A percentile compares a stretch with the other conserved stretches of the same genome.
phyloP scores from a whole-genome alignment of 2,113 vertebrate genomes.

The Thunnus thynnus region DNA sequence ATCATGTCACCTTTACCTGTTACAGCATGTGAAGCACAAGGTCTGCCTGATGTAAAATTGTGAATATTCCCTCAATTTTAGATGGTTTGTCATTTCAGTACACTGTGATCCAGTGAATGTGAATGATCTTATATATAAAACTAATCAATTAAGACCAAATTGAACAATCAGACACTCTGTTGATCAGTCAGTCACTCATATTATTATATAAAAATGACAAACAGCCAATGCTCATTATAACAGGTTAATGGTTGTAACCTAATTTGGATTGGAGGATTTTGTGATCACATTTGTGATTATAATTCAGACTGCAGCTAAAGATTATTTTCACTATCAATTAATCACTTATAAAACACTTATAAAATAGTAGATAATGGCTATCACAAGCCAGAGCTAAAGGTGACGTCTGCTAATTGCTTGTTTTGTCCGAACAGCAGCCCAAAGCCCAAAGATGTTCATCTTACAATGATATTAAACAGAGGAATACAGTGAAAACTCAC shows the following conservation, averaged over 20 bases:
- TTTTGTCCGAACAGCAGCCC: not conserved
- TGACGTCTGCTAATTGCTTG: not conserved
- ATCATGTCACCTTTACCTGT: constrained; percentile 34
- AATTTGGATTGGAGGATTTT: not conserved
- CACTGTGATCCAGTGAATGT: not conserved
- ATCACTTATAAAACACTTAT: not conserved
- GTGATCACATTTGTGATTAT: not conserved
- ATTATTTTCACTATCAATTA: not conserved
- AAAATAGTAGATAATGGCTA: not conserved
- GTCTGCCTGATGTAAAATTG: not conserved
- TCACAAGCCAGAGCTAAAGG: not conserved
- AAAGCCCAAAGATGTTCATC: not conserved
- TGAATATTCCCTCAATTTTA: not conserved
- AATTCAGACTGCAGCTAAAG: not conserved
- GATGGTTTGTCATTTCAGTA: not conserved
- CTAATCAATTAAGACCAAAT: not conserved
- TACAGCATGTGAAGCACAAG: constrained; percentile 1
- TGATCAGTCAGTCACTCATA: not conserved
- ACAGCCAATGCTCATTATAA: not conserved
- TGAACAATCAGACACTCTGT: not conserved
- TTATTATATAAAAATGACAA: not conserved
- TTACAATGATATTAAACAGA: not conserved
- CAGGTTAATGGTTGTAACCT: not conserved
- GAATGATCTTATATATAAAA: not conserved
- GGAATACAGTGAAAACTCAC: not conserved